Evolutionary conservation across 2,113 vertebrate species (phyloP).

Genomic region (Dicaeum eximium): DNA sequence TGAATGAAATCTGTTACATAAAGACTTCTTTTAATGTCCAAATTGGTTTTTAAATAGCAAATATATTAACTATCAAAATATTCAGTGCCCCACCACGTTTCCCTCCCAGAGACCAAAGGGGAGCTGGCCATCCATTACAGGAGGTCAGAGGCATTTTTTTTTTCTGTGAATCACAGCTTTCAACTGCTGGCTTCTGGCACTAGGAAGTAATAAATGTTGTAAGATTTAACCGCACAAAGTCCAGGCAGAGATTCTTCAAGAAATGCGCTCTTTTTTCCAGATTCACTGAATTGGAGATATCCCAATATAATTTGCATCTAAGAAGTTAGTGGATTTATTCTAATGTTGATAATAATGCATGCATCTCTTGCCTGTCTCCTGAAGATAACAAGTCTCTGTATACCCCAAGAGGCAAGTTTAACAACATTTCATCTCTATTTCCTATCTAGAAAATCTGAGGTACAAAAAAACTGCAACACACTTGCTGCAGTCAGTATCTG

Average conservation of each 20-base stretch:
- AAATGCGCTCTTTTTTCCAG: background rate
- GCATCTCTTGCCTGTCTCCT: background rate
- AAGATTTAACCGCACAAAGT: background rate
- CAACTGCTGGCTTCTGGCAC: background rate
- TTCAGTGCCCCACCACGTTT: background rate
- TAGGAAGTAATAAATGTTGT: background rate
- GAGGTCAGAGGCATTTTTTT: background rate
- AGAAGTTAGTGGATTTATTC: background rate
- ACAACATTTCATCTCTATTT: background rate
- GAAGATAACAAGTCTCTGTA: background rate
- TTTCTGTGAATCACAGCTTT: background rate
- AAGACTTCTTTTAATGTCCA: constrained; percentile 60
- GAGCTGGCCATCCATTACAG: background rate
- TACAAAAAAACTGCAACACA: background rate
- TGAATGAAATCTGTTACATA: constrained; percentile 61
- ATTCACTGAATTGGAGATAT: background rate
- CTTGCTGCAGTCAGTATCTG: background rate
- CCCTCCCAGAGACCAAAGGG: background rate
- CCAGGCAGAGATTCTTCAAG: background rate
- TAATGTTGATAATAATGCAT: background rate
- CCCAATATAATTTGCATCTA: background rate
- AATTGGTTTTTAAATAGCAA: constrained; percentile 62
- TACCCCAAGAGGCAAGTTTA: background rate
- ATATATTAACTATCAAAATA: constrained; percentile 6
- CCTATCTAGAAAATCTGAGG: background rate